phyloP scores from a whole-genome alignment of 2,113 vertebrate species.

The Theristicus caerulescens region DNA sequence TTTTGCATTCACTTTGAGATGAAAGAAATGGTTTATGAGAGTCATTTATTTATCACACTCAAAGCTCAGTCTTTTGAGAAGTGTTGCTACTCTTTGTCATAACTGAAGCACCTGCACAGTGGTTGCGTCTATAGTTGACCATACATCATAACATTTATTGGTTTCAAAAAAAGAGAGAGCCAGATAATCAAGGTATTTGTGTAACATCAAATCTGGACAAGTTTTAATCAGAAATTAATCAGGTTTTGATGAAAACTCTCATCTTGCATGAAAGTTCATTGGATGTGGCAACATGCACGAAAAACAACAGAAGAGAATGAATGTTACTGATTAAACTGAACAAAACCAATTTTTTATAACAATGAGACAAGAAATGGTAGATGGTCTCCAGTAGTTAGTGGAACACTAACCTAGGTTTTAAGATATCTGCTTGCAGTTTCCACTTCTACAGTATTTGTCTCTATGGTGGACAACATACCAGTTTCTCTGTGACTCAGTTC shows the following conservation, averaged over 20 bases:
- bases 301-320: neutral
- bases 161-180: neutral
- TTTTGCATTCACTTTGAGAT: neutral
- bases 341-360: neutral
- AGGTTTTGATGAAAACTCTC: neutral
- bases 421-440: neutral
- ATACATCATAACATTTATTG: neutral
- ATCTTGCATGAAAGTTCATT: neutral
- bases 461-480: rapidly evolving
- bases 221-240: neutral
- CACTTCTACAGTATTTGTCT: neutral
- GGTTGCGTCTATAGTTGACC: neutral
- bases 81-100: neutral
- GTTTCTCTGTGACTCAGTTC: neutral
- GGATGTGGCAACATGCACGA: neutral
- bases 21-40: neutral
- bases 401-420: neutral
- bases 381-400: neutral
- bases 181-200: neutral
- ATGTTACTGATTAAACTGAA: neutral
- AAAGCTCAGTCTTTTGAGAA: neutral
- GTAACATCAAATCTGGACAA: neutral
- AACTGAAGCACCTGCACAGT: neutral
- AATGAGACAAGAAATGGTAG: neutral
- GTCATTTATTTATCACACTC: neutral